These are phyloP conservation scores for Meta bourneti DNA, from an alignment of 2,888 invertebrate genomes.

Conservation along the genomic window DNA sequence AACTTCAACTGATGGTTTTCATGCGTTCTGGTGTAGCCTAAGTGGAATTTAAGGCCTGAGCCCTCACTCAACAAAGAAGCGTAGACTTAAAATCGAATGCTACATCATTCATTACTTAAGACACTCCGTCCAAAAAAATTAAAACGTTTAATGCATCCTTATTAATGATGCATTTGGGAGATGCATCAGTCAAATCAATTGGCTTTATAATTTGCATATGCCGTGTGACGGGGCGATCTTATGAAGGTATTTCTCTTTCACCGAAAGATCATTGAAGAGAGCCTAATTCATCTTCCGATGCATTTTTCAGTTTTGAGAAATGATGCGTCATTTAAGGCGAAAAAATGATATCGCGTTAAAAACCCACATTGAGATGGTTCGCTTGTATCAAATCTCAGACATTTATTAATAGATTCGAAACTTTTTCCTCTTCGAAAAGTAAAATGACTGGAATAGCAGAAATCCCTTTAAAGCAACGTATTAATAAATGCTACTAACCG, in stretches of 20 bases:
- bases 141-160: constrained; percentile 3
- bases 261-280: neutral
- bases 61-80: too few species aligned
- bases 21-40: too few species aligned
- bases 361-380: neutral
- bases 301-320: neutral
- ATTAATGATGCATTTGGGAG: constrained; percentile 9
- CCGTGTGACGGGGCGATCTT: neutral
- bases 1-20: too few species aligned
- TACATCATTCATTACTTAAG: neutral
- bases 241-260: neutral
- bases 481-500: constrained; percentile 34
- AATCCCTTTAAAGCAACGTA: constrained; percentile 6
- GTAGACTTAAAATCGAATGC: neutral
- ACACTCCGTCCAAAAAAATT: constrained; percentile 8
- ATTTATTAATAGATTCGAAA: constrained; percentile 5
- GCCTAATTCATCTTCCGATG: constrained; percentile 15
- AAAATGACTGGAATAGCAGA: constrained; percentile 4
- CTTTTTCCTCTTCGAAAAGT: neutral
- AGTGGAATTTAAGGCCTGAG: too few species aligned
- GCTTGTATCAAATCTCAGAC: neutral
- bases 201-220: neutral
- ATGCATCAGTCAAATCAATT: neutral
- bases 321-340: neutral
- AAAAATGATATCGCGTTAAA: constrained; percentile 11